A percentile compares a stretch with the other conserved stretches of the same genome.
phyloP scores from a whole-genome alignment of 2,113 vertebrate species.

The Pelodiscus sinensis region DNA sequence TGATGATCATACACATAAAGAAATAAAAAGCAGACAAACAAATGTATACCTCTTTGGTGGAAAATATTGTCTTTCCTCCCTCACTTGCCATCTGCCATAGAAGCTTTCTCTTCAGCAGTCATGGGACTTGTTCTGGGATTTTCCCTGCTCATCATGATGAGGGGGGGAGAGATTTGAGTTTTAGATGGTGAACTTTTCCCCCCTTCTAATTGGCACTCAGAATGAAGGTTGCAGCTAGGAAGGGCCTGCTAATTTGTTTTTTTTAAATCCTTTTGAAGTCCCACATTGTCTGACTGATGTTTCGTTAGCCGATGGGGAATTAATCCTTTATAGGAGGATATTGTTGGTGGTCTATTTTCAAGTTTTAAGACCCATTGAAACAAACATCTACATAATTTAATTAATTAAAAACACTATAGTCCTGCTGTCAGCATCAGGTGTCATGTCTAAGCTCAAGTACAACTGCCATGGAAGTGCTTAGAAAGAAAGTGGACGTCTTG shows the following conservation, averaged over 20 bases:
- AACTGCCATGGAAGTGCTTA: not conserved
- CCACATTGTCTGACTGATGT: not conserved
- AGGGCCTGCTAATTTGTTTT: not conserved
- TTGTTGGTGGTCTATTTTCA: not conserved
- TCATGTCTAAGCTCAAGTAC: not conserved
- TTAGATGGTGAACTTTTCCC: not conserved
- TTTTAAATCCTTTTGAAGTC: not conserved
- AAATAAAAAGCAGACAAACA: not conserved
- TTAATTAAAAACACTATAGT: not conserved
- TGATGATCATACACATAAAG: not conserved
- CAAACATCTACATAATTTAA: too few species aligned
- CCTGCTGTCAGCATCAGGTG: not conserved
- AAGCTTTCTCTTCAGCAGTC: not conserved
- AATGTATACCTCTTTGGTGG: accelerated
- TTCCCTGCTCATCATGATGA: not conserved
- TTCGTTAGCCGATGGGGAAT: not conserved
- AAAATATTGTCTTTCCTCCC: not conserved
- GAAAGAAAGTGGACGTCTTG: not conserved
- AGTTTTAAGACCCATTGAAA: not conserved
- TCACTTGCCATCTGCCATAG: not conserved
- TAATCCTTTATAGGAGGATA: not conserved
- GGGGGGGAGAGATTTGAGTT: not conserved
- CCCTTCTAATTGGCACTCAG: not conserved
- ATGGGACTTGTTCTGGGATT: not conserved
- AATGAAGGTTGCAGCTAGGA: not conserved